Evolutionary conservation across 2,888 invertebrate genomes (phyloP).

Genomic region (Mylabris sibirica): DNA sequence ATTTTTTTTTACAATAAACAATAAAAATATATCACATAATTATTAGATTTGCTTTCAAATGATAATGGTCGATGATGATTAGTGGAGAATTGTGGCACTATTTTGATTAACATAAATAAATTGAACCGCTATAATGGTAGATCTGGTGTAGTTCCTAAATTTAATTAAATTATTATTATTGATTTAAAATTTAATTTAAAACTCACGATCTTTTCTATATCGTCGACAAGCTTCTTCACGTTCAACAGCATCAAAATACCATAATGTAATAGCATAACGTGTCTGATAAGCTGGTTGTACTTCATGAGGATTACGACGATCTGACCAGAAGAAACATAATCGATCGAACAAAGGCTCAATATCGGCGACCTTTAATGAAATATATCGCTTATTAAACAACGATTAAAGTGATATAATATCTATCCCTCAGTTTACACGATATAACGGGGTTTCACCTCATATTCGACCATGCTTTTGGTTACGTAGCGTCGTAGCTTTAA

Average conservation of each 20-base stretch:
- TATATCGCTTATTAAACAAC: no score
- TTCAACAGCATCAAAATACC: conserved; percentile 90
- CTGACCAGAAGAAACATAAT: conserved; percentile 97
- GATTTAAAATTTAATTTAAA: not conserved
- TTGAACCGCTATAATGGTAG: conserved; percentile 24
- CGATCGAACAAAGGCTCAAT: conserved; percentile 94
- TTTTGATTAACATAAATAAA: not conserved
- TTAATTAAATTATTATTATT: conserved; percentile 3
- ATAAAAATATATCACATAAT: conserved; percentile 19
- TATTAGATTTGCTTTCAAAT: not conserved
- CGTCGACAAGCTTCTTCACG: conserved; percentile 75
- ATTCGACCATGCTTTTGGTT: no score
- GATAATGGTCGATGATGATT: not conserved
- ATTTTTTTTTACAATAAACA: conserved; percentile 13
- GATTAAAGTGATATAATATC: no score
- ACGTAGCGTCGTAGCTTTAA: no score
- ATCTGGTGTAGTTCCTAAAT: conserved; percentile 14
- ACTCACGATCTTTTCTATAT: conserved; percentile 66
- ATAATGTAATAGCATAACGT: conserved; percentile 89
- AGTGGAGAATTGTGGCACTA: not conserved
- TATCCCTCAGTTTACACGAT: no score
- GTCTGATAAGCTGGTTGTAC: conserved; percentile 92
- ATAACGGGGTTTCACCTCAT: no score
- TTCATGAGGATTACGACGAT: conserved; percentile 95
- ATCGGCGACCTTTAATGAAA: conserved; percentile 75